A percentile compares a stretch with the other conserved stretches of the same genome.
phyloP scores from a whole-genome alignment of 2,888 invertebrate genomes.

The Rutpela maculata region DNA sequence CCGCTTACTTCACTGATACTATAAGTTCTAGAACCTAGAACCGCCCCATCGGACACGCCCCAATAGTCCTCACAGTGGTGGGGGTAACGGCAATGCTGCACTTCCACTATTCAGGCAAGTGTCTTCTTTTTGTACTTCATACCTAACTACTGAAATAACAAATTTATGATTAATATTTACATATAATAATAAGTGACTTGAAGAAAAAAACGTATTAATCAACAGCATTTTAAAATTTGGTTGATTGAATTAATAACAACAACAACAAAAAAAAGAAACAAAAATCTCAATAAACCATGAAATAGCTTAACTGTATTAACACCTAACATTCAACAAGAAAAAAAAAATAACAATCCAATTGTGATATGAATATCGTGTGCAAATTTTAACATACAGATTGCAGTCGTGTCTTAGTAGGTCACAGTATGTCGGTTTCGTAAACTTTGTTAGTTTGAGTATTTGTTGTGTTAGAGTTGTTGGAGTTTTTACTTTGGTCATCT shows the following conservation, averaged over 20 bases:
- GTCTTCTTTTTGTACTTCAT: too few species aligned
- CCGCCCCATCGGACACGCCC: too few species aligned
- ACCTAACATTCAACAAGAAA: slow-evolving; percentile 64
- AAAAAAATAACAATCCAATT: slow-evolving; percentile 63
- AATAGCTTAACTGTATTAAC: slow-evolving; percentile 52
- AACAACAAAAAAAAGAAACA: slow-evolving; percentile 36
- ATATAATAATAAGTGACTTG: too few species aligned
- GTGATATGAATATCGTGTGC: slow-evolving; percentile 64
- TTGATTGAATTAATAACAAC: slow-evolving; percentile 41
- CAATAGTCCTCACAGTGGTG: too few species aligned
- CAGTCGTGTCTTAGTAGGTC: slow-evolving; percentile 74
- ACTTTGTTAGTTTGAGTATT: slow-evolving; percentile 82
- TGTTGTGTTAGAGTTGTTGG: slow-evolving; percentile 56
- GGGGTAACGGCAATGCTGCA: too few species aligned
- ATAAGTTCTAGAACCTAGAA: too few species aligned
- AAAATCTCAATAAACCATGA: slow-evolving; percentile 43
- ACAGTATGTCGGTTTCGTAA: slow-evolving; percentile 96
- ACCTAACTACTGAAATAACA: too few species aligned
- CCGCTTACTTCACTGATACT: too few species aligned
- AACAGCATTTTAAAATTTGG: background rate
- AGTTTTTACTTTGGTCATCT: slow-evolving; percentile 53
- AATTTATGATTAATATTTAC: too few species aligned
- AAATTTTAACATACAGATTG: slow-evolving; percentile 64
- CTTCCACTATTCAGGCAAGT: too few species aligned
- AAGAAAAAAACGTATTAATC: too few species aligned